Evolutionary conservation across 2,888 invertebrate species (phyloP), one percentile per base, ranked within the genome.

Genomic region (Diaprepes abbreviatus): DNA sequence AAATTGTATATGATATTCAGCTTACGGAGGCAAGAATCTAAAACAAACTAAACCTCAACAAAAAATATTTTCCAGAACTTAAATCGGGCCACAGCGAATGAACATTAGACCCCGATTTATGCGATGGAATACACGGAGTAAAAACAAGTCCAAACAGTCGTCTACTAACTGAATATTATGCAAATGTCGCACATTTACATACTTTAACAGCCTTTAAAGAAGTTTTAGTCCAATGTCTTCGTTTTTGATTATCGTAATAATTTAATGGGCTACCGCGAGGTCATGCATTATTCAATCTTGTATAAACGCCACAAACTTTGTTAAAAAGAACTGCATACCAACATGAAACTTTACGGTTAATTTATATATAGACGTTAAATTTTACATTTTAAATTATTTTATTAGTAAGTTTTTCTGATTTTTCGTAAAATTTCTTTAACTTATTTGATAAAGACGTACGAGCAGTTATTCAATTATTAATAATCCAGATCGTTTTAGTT

Each of bases 101-200:
- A 66, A 66, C 66, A 52, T 66, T 66, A 66, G 60, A 58, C 43
- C 59, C 24, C 59, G 33, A 66, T 59, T 66, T 66, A 66, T 66
- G 66, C 38, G 40, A 28, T 54, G 40, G 66, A 60, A 66, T 66
- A 66, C 54, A 60, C 50, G 38, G 31, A 48, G 50, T 45, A 70
- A 70, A 70, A 70, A 70, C 70, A 70, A 50, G 59, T 70, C 65
- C 70, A 71, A 71, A 71, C 67, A 68, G 64, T 64, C 65, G 65
- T 58, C 71, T 63, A 52, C 68, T 52, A 72, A 72, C 64, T 69
- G 72, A 72, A 72, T 72, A 69, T 82, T 83, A 83, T 84, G 84
- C 82, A 83, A 83, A 83, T 82, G 73, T 71, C 71, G 65, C 74
- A 68, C 77, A 84, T 84, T 83, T 83, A 83, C 84, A 84, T 84